Conservation (phyloP, 2,797 vertebrate species). For the Xenops minutus region DNA sequence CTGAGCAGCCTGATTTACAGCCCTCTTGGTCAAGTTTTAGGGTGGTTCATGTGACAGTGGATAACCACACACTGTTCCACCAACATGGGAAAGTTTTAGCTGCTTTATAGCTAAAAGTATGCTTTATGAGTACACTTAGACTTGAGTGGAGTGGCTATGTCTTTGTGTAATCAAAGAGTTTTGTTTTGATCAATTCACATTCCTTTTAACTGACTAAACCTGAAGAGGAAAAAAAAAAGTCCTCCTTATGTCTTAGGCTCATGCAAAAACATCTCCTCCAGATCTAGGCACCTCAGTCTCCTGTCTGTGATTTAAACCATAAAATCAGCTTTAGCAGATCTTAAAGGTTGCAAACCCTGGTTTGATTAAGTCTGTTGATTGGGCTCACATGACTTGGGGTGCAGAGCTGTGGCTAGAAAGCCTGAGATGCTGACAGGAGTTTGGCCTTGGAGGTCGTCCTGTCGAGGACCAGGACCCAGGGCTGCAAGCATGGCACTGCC, state of each 20-base stretch:
- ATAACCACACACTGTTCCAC: neutral
- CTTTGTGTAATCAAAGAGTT: neutral
- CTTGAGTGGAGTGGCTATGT: neutral
- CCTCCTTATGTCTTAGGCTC: neutral
- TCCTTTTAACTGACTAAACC: neutral
- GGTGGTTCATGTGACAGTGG: neutral
- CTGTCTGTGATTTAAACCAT: neutral
- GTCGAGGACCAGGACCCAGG: neutral
- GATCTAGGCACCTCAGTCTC: neutral
- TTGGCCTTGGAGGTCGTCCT: neutral
- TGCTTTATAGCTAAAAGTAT: neutral
- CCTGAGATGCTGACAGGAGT: neutral
- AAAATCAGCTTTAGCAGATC: neutral
- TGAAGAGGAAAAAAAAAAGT: neutral
- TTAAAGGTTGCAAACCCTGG: neutral
- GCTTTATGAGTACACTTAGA: neutral
- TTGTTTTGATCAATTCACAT: neutral
- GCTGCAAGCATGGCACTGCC: accelerated
- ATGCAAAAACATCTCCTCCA: neutral
- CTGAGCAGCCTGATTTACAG: neutral
- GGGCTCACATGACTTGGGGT: neutral
- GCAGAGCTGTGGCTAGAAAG: neutral
- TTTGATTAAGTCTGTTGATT: neutral
- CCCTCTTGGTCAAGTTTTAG: neutral
- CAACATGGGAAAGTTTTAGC: neutral